These are phyloP conservation scores for Tachuris rubrigastra DNA, from an alignment of 2,113 vertebrate species.

Conservation along the genomic window DNA sequence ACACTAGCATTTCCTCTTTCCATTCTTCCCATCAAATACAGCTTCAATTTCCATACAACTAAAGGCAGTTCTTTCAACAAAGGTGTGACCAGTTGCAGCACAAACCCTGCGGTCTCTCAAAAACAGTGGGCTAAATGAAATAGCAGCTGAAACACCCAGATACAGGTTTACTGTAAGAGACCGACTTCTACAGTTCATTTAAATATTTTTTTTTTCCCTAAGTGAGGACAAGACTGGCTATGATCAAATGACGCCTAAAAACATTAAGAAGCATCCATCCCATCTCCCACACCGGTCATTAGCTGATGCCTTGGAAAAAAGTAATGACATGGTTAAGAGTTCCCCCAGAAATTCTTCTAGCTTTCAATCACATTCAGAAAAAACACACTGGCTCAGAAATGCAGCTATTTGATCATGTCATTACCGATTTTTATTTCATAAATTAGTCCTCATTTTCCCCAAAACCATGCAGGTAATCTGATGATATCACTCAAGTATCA, in stretches of 20 bases:
- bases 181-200: background rate
- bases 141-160: background rate
- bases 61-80: background rate
- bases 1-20: background rate
- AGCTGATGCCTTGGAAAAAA: background rate
- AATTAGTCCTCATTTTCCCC: background rate
- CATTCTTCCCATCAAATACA: background rate
- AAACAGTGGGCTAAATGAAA: background rate
- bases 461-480: background rate
- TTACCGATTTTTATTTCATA: background rate
- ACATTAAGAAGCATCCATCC: background rate
- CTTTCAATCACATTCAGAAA: background rate
- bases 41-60: background rate
- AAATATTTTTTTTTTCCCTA: background rate
- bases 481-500: background rate
- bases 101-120: background rate
- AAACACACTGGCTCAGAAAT: background rate
- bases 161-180: background rate
- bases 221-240: background rate
- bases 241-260: background rate
- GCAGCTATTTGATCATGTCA: background rate
- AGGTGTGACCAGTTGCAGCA: background rate
- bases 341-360: background rate
- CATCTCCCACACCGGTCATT: background rate
- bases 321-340: background rate